Base-by-base conservation (phyloP, 2,888 invertebrate species). In the Steinernema hermaphroditum region DNA sequence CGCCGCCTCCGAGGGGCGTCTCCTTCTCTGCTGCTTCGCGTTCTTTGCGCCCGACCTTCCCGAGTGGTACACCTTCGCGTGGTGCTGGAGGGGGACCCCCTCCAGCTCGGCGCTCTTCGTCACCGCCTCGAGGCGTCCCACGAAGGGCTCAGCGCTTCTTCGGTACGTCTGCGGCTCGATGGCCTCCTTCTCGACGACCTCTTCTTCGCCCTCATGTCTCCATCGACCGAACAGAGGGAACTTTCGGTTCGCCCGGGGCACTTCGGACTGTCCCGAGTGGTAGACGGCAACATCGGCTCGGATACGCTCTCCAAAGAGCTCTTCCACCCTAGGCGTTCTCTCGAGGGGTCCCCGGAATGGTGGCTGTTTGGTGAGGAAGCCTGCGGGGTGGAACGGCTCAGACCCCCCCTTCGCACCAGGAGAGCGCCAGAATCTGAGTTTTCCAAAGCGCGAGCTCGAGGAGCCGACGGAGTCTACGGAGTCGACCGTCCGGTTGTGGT, bases 121-220 rank as follows among this genome's bases (percentile, higher is more conserved):
- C 43, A 68, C 71, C 24, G 75, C 74, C 14, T 78, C 78, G 0
- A 78, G 71, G 32, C 75, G 75, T 43, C 78, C 78, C 1, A 74
- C 72, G 32, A 74, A 74, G 2, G 41, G 69, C 24, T 69, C 43
- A n/a, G 44, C 41, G 37, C 32, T 69, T 22, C 41, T n/a, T n/a
- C 27, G 1, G 69, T 76, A 75, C 24, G 49, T 49, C 12, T 70
- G 62, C 27, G 75, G 74, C 54, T 70, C 71, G 6, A 71, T 41
- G 50, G 69, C 49, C 37, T 46, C 70, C 41, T 73, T 72, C 34
- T 71, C 76, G 16, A 75, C 72, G 41, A 49, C 29, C 46, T 46
- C 49, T 32, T 32, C 49, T 12, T 46, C 49, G 44, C 46, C 44
- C n/a, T 32, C 57, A 22, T 29, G 29, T 9, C 27, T 9, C 29